A percentile compares a stretch with the other conserved stretches of the same genome.
Evolutionary conservation across 2,113 vertebrate species (phyloP).

Genomic region (Barnardius zonarius): DNA sequence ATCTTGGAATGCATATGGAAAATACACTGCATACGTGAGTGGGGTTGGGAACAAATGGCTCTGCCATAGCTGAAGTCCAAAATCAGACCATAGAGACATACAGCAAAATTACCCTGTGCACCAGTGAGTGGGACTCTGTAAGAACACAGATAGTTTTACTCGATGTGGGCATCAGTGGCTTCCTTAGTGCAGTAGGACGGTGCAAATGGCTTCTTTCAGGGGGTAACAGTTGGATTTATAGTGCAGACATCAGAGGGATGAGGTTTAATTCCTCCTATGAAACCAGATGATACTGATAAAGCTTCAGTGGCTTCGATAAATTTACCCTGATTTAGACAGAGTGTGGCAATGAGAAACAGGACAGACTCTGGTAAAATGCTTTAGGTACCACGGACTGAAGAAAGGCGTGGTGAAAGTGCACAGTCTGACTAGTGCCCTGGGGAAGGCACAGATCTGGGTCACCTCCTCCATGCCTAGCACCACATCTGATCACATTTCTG

Average conservation of each 20-base stretch:
- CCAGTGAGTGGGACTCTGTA: background rate
- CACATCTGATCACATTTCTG: background rate
- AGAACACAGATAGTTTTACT: background rate
- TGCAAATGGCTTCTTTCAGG: background rate
- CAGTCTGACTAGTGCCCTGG: background rate
- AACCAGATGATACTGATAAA: background rate
- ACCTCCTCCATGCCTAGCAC: background rate
- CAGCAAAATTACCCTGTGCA: background rate
- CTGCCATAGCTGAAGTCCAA: background rate
- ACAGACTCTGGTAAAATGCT: background rate
- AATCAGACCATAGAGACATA: background rate
- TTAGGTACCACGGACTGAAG: background rate
- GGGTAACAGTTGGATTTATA: background rate
- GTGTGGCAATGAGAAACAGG: background rate
- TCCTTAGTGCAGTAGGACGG: background rate
- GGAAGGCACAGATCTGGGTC: slow-evolving; percentile 46
- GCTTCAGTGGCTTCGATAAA: background rate
- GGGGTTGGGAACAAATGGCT: background rate
- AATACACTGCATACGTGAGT: background rate
- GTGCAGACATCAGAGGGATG: background rate
- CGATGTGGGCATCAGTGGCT: background rate
- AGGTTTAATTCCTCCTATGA: background rate
- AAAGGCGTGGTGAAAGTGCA: background rate
- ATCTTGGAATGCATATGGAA: background rate
- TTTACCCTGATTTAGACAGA: background rate